Base-by-base conservation (phyloP, 2,888 invertebrate species). In the Antheraea yamamai region DNA sequence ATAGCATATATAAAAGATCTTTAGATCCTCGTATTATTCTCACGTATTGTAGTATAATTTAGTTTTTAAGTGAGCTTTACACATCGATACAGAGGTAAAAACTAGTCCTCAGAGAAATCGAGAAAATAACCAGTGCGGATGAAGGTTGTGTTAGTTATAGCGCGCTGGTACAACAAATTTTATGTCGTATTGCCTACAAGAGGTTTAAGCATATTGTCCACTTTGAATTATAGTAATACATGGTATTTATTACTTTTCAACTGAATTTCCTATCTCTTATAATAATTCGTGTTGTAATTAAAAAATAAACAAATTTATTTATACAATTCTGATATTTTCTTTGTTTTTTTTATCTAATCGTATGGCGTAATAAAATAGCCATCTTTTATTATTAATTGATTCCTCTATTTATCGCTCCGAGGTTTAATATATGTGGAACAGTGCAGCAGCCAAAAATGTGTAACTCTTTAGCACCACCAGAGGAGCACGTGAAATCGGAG, bases 1-100 rank as follows among this genome's bases (percentile, higher is more conserved):
- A 71, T 61, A 35, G 20, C 39, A 71, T 26, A 55, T 47, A 64
- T 39, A 74, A 74, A 58, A 35, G 18, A 75, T 51, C 47, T 79
- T 75, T 74, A 79, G 76, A 78, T 81, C 82, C 85, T 85, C 84
- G 78, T 82, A 84, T 84, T 83, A 85, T 81, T 83, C 81, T 81
- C 81, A 79, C 81, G 80, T 81, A 81, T 82, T 81, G 35, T 61
- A 72, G 80, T 81, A 82, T 83, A 84, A 86, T 85, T 84, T 83
- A 75, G 58, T 78, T 80, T 85, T 83, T 80, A 85, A 82, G 82
- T 81, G 78, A 78, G 80, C 79, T 84, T 81, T 81, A 83, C 80
- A 81, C 83, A 80, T 81, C 82, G 80, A 82, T 82, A 79, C 78
- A 78, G 75, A 74, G 77, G 80, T 81, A 82, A 81, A 80, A 87